Base-by-base conservation (phyloP, 2,797 vertebrate genomes). In the Meda fulgida region DNA sequence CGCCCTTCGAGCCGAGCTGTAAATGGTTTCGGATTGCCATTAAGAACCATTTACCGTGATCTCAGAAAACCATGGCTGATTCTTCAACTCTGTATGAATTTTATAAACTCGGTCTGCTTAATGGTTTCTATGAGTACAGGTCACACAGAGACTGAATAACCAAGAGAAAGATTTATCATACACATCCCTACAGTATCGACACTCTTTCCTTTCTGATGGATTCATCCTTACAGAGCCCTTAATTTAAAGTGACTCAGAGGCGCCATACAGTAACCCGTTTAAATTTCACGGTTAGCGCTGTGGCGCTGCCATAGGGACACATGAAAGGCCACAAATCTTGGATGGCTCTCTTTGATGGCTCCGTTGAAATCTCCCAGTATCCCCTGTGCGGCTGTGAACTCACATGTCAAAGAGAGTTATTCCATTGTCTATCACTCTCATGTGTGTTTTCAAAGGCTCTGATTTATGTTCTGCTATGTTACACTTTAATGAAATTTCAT, bases 401-500 rank as follows among this genome's bases (percentile, higher is more conserved):
- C 83, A 85, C 83, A 83, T 91, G 91, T 91, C 90, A 89, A 85
- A 77, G 87, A 86, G 87, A 90, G 87, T 91, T 91, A 92, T 91
- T 92, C 90, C 91, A 88, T 81, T 91, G 91, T 89, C 91, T 89
- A 89, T 90, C 89, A 88, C 84, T 92, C 89, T 89, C 85, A 80
- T 87, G 85, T 89, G 90, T 91, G 88, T 89, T 90, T 90, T 92
- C 89, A 90, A 79, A 89, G 89, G 88, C 90, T 81, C 84, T 91
- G 91, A 91, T 91, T 90, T 91, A 92, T 92, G 91, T 90, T 90
- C 89, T 78, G 90, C 88, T 88, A 85, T 79, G 89, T 92, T 89
- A 89, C 87, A 86, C 91, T 91, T 89, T 92, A 92, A 92, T 92
- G 90, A 90, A 90, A 91, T 91, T 90, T 91, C 89, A 91, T 90